A percentile compares a stretch with the other conserved stretches of the same genome.
These are phyloP conservation scores for Tetragonula clypearis DNA, from an alignment of 1,140 invertebrate genomes.

Conservation along the genomic window DNA sequence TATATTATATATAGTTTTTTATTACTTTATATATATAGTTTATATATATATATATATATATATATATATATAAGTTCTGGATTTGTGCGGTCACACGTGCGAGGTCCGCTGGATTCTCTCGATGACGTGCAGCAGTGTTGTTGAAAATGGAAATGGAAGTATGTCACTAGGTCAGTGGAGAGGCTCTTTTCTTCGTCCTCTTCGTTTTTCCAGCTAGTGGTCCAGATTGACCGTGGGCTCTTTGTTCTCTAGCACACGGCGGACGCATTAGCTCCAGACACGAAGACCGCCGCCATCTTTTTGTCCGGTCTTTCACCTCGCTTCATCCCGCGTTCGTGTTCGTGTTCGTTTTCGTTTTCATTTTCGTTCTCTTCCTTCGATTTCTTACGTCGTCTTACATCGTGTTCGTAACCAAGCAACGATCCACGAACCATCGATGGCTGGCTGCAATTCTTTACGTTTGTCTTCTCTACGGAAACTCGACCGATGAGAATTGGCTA, in stretches of 20 bases:
- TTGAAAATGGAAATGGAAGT: conserved; percentile 70
- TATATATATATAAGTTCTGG: too few species aligned
- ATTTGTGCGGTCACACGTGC: neutral
- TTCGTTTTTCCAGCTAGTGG: conserved; percentile 5
- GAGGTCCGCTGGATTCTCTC: neutral
- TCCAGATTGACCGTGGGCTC: neutral
- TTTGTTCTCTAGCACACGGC: conserved; percentile 26
- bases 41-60: neutral
- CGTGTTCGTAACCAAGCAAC: neutral
- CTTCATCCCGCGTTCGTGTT: conserved; percentile 1
- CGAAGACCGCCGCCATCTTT: conserved; percentile 53
- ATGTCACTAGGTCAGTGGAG: conserved; percentile 69
- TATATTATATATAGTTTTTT: too few species aligned
- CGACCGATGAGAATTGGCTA: neutral
- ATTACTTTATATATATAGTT: too few species aligned
- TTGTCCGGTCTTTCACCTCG: conserved; percentile 34
- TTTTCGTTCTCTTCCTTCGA: neutral
- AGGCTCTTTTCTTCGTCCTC: conserved; percentile 56
- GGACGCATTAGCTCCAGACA: conserved; percentile 64
- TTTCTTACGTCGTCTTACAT: neutral
- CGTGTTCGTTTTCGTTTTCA: conserved; percentile 27
- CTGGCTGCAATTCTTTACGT: neutral
- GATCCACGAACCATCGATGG: neutral
- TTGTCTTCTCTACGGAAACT: neutral
- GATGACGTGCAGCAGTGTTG: conserved; percentile 24